Evolutionary conservation across 2,113 vertebrate genomes (phyloP).

Genomic region (Atherinomorus stipes): DNA sequence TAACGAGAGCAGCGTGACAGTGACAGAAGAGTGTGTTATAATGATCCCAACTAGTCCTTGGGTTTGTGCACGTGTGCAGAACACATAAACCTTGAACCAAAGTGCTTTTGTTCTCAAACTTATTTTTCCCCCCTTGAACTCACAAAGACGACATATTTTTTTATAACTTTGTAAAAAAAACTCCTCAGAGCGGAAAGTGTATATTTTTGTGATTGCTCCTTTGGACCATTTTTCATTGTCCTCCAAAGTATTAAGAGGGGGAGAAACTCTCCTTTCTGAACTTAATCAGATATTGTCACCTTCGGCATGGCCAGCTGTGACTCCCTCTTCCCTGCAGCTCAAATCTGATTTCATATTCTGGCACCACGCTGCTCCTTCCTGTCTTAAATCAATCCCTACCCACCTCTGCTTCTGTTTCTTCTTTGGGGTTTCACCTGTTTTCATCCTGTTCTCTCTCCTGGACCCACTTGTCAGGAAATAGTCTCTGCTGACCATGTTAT

Average conservation of each 20-base stretch:
- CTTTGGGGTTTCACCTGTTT: background rate
- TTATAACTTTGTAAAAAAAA: constrained; percentile 3
- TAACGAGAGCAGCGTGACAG: constrained; percentile 63
- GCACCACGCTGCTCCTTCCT: too few species aligned
- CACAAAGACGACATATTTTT: background rate
- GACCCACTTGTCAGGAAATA: background rate
- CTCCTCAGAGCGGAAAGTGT: too few species aligned
- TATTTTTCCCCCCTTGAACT: background rate
- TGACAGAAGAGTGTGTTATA: constrained; percentile 64
- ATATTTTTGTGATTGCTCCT: background rate
- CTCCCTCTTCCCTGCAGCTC: background rate
- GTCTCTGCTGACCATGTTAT: background rate
- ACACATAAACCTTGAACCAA: constrained; percentile 56
- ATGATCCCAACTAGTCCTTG: constrained; percentile 61
- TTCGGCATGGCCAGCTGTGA: background rate
- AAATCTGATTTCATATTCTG: rapidly evolving
- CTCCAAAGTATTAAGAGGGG: background rate
- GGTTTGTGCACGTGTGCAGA: constrained; percentile 17
- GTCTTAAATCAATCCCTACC: too few species aligned
- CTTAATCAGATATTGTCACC: constrained; percentile 1
- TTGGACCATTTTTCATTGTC: background rate
- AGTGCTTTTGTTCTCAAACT: constrained; percentile 25
- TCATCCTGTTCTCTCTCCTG: background rate
- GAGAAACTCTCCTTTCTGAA: background rate
- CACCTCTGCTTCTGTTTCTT: background rate